Base-by-base conservation (phyloP, 2,797 vertebrate genomes). In the Etheostoma nigrum region DNA sequence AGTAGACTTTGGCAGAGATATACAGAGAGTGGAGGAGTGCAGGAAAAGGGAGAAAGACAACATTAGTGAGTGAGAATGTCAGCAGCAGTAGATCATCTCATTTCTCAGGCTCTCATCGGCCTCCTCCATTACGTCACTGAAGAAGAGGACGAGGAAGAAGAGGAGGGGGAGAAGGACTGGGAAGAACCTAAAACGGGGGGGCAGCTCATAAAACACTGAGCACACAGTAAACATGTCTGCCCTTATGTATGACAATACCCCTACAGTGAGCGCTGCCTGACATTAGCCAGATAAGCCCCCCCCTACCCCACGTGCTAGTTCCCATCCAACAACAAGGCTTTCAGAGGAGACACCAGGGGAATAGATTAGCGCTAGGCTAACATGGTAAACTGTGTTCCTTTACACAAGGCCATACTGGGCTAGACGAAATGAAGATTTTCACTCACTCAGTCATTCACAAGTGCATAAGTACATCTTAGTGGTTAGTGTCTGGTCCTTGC, bases 201-300 rank as follows among this genome's bases (percentile, higher is more conserved):
- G 87, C 94, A 89, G 94, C 93, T 97, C 95, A 95, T 96, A 96
- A 97, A 96, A 94, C 93, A 96, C 92, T 76, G 88, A 90, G 92
- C 95, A 94, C 92, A 96, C 95, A 96, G 96, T 96, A 97, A 97
- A 97, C 95, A 97, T 94, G 95, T 97, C 96, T 95, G 85, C 91
- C 90, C 94, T 93, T 93, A 83, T 93, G 95, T 95, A 96, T 95
- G 95, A 96, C 95, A 96, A 94, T 96, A 95, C 94, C 92, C 91
- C 93, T 96, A 91, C 93, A 94, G 94, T 94, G 94, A 93, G 95
- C 89, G 95, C 94, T 89, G 94, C 76, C 91, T 96, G 96, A 98
- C 92, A 89, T 93, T 96, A 94, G 94, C 94, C 96, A 96, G 96
- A 96, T 88, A 92, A 87, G 79, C 77, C 77, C 92, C 21, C 53